These are phyloP conservation scores for Champsocephalus gunnari DNA, from an alignment of 2,797 vertebrate genomes.

Conservation along the genomic window DNA sequence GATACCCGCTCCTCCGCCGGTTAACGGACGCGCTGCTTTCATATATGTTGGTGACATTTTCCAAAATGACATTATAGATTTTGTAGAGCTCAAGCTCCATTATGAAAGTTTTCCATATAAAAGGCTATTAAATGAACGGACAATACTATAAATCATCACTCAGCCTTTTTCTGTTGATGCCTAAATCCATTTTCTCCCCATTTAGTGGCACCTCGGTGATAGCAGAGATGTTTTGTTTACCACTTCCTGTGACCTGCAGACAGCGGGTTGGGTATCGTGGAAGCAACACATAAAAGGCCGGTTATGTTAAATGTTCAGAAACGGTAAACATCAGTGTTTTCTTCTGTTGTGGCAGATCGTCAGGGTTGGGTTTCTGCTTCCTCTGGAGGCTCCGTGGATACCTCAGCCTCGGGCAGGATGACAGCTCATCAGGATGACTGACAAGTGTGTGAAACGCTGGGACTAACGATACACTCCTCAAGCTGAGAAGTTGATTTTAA, in stretches of 20 bases:
- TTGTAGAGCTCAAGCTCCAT: constrained; percentile 36
- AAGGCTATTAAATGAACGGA: constrained; percentile 38
- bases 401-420: constrained; percentile 50
- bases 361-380: constrained; percentile 39
- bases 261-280: constrained; percentile 2
- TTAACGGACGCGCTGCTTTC: constrained; percentile 47
- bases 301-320: constrained; percentile 37
- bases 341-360: constrained; percentile 42
- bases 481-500: constrained; percentile 15
- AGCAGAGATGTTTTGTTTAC: constrained; percentile 9
- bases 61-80: constrained; percentile 68
- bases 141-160: constrained; percentile 33
- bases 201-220: background rate
- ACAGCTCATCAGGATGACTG: constrained; percentile 63
- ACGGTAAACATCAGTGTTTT: constrained; percentile 46
- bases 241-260: constrained; percentile 40
- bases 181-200: constrained; percentile 20
- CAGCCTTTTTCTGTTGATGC: constrained; percentile 20
- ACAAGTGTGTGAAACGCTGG: constrained; percentile 45
- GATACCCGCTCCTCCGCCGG: constrained; percentile 55
- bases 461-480: constrained; percentile 28
- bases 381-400: constrained; percentile 44
- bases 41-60: constrained; percentile 63
- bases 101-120: constrained; percentile 55
- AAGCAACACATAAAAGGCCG: constrained; percentile 46